Conservation (phyloP, 2,797 vertebrate species). For the Sebastes iracundus region DNA sequence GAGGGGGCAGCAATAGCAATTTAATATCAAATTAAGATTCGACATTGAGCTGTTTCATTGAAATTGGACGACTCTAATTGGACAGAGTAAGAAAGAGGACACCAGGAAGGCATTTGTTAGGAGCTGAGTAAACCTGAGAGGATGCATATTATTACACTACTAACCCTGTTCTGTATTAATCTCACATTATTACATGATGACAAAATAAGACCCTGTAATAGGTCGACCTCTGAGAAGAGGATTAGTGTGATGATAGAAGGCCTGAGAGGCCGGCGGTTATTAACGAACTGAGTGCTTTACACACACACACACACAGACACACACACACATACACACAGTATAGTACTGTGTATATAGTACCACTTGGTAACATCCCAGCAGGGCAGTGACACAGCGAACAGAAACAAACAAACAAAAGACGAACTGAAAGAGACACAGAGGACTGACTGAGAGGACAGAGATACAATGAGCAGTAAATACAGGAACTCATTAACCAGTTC, state of each 20-base stretch:
- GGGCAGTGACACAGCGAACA: slow-evolving; percentile 33
- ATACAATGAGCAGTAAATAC: neutral
- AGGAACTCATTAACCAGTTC: slow-evolving; percentile 5
- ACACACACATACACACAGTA: neutral
- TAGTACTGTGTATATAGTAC: slow-evolving; percentile 25
- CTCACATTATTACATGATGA: slow-evolving; percentile 22
- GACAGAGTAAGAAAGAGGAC: neutral
- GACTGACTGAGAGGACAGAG: slow-evolving; percentile 11
- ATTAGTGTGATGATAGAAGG: slow-evolving; percentile 43
- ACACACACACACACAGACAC: neutral
- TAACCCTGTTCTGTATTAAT: slow-evolving; percentile 2
- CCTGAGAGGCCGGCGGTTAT: slow-evolving; percentile 34
- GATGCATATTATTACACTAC: neutral
- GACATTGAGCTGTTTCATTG: neutral
- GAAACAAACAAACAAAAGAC: slow-evolving; percentile 20
- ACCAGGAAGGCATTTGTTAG: neutral
- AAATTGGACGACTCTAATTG: neutral
- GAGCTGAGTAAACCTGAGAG: neutral
- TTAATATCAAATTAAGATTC: neutral
- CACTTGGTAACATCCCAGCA: slow-evolving; percentile 54
- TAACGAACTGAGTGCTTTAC: slow-evolving; percentile 7
- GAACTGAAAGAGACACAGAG: slow-evolving; percentile 16
- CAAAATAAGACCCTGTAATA: slow-evolving; percentile 31
- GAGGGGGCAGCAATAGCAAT: too few relatives aligned
- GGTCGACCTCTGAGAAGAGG: slow-evolving; percentile 44